Base-by-base conservation (phyloP, 2,797 vertebrate species). In the Girardinus metallicus region DNA sequence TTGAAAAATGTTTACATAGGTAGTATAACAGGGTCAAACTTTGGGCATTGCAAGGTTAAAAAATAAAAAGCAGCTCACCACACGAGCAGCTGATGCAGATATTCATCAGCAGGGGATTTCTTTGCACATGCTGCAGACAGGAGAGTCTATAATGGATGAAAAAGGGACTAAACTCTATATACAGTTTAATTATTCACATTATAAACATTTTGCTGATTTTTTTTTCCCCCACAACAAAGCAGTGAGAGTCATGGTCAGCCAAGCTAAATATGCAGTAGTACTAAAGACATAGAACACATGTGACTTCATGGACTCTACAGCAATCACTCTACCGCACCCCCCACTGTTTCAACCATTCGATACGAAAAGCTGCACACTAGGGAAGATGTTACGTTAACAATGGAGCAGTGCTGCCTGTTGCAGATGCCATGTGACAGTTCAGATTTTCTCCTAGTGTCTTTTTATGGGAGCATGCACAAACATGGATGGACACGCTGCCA, bases 371-470 rank as follows among this genome's bases (percentile, higher is more conserved):
- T 39, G 60, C 84, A 82, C 80, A 81, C 75, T n/a, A 5, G 77
- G 80, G 82, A 79, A 80, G 85, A 36, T 66, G 83, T 87, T 85
- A 85, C 70, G 36, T 81, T 64, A 76, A 89, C 81, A 88, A 83
- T 78, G 51, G 70, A 81, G 76, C 80, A 74, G 81, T 66, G 80
- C 60, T 82, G 73, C 43, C 88, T 60, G 74, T 83, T 86, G 81
- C 78, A 80, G 80, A 88, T 71, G 84, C 77, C 91, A 92, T 90
- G 93, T 91, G 92, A 95, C 87, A 11, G 84, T 75, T 91, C 81
- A 87, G 62, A 62, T 91, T 92, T 85, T 87, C 80, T 85, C 31
- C 74, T 76, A 73, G 79, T 44, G 76, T 71, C 29, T 80, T 60
- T 15, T 55, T 76, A 80, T 26, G 57, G 9, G 74, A 80, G 75